These are phyloP conservation scores for Drosophila vallismaia DNA, from an alignment of 2,888 invertebrate genomes.

Conservation along the genomic window DNA sequence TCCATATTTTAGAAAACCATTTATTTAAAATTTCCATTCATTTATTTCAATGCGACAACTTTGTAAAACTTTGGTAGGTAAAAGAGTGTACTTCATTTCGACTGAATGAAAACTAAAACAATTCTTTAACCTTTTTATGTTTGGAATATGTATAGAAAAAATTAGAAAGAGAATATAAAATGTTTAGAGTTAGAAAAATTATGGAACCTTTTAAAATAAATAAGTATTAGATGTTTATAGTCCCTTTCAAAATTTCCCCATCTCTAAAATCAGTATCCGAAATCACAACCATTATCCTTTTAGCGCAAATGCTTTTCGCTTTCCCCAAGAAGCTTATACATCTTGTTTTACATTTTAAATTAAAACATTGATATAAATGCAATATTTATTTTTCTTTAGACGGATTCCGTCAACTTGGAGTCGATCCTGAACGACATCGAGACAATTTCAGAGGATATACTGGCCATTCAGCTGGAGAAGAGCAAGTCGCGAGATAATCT, in stretches of 20 bases:
- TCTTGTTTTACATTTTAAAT: neutral
- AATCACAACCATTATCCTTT: neutral
- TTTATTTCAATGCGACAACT: no score
- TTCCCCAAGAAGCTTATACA: neutral
- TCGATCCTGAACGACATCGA: slow-evolving; percentile 89
- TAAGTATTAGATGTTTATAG: neutral
- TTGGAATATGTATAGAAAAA: neutral
- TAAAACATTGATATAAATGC: neutral
- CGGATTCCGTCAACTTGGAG: slow-evolving; percentile 88
- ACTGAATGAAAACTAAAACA: neutral
- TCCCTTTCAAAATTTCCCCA: neutral
- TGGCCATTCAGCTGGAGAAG: slow-evolving; percentile 82
- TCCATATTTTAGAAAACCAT: no score
- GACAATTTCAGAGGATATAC: slow-evolving; percentile 84
- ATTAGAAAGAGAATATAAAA: neutral
- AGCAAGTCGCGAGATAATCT: slow-evolving; percentile 78
- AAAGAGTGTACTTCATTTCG: neutral
- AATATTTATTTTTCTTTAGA: slow-evolving; percentile 49
- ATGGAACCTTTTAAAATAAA: neutral
- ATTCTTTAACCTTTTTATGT: neutral
- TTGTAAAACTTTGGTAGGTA: no score
- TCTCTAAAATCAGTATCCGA: neutral
- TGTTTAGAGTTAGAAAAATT: no score
- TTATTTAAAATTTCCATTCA: no score
- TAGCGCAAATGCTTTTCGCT: neutral